phyloP scores from a whole-genome alignment of 1,140 invertebrate species.

The Hyposmocoma kahamanoa region DNA sequence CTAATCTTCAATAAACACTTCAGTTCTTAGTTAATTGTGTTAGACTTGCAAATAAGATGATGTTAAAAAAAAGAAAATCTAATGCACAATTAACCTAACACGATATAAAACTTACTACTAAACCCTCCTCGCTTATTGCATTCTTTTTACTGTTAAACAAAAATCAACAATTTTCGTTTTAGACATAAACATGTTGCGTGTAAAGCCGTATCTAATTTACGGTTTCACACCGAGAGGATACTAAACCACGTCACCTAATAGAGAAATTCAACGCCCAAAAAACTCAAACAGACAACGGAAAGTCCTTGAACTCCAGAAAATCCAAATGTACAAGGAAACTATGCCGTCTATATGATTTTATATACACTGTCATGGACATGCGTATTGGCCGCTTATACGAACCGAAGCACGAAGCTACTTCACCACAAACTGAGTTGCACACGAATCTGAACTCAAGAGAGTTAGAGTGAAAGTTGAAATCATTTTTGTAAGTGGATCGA shows the following conservation, averaged over 20 bases:
- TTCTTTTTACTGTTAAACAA: too few species aligned
- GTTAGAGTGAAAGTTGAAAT: constrained; percentile 21
- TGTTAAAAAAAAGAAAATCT: too few species aligned
- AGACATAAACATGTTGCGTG: too few species aligned
- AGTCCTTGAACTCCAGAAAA: constrained; percentile 70
- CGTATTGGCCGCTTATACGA: constrained; percentile 66
- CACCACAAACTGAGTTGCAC: constrained; percentile 28
- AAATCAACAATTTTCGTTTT: too few species aligned
- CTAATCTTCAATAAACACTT: too few species aligned
- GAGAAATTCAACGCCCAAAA: constrained; percentile 21
- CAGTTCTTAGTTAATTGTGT: too few species aligned
- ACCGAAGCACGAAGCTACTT: constrained; percentile 65
- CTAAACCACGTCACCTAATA: constrained; percentile 7
- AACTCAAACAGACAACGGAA: constrained; percentile 51
- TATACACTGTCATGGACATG: constrained; percentile 69
- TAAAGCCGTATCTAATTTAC: too few species aligned
- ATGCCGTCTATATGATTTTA: constrained; percentile 61
- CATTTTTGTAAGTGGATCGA: constrained; percentile 26
- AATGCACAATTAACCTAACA: too few species aligned
- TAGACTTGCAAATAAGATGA: too few species aligned
- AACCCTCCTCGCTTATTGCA: too few species aligned
- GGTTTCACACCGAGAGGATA: neutral
- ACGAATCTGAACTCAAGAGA: constrained; percentile 33
- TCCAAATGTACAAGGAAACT: constrained; percentile 67
- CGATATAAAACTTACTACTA: too few species aligned